Percentiles rank a stretch among this genome's conserved stretches.
These are phyloP conservation scores for Patella pellucida DNA, from an alignment of 2,888 invertebrate species.

Conservation along the genomic window DNA sequence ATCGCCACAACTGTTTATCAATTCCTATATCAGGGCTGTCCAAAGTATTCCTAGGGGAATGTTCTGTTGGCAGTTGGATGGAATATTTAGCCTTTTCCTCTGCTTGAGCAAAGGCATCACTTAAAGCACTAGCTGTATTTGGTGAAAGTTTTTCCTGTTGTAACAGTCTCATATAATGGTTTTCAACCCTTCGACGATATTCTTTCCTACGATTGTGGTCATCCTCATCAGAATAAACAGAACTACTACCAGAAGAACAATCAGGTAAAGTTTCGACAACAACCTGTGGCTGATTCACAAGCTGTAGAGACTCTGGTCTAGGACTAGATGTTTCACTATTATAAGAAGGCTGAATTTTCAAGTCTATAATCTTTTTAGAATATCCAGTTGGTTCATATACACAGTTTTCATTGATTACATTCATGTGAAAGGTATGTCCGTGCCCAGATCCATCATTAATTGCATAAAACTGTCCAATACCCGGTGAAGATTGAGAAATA, in stretches of 20 bases:
- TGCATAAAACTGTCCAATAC: neutral
- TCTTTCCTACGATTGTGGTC: slow-evolving; percentile 43
- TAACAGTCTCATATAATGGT: slow-evolving; percentile 46
- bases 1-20: slow-evolving; percentile 48
- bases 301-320: slow-evolving; percentile 15
- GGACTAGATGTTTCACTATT: no score
- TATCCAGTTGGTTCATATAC: slow-evolving; percentile 8
- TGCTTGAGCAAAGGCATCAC: slow-evolving; percentile 41
- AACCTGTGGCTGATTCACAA: neutral
- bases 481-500: neutral
- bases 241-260: slow-evolving; percentile 15
- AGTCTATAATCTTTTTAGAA: slow-evolving; percentile 3
- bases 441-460: neutral
- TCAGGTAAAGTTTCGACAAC: neutral
- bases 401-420: slow-evolving; percentile 3
- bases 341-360: neutral
- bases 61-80: neutral
- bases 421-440: neutral
- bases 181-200: slow-evolving; percentile 46
- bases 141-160: slow-evolving; percentile 44
- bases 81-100: slow-evolving; percentile 40
- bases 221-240: slow-evolving; percentile 50
- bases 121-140: slow-evolving; percentile 42
- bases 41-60: no score
- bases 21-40: slow-evolving; percentile 40